Base-by-base conservation (phyloP, 2,888 invertebrate species). In the Bugulina stolonifera region DNA sequence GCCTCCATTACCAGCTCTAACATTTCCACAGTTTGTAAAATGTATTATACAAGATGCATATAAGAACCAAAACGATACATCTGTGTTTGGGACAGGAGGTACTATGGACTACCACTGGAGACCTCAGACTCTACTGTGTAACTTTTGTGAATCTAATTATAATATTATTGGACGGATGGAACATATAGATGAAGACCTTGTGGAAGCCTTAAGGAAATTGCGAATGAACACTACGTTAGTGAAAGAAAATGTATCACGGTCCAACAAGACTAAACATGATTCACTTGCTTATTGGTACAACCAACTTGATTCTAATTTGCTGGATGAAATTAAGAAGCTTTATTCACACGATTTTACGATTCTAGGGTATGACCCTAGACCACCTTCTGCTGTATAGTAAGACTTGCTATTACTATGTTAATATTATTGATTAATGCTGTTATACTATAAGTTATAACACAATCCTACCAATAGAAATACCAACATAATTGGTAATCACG, bases 231-330 rank as follows among this genome's bases (percentile, higher is more conserved):
- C 22, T 3, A 29, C 64, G 10, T n/a, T 27, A 32, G 14, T 64
- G 32, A 25, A 34, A n/a, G 32, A 64, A 27, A 64, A 64, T 32
- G 29, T n/a, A 14, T 64, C 64, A 2, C 2, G 18, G 27, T 2
- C 14, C 1, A 64, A 64, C 27, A 64, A 64, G 14, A 29, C 18
- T 3, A 43, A 43, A 43, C 10, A 43, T 43, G 10, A 10, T 43
- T 10, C 64, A 64, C 32, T 64, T 29, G 25, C 64, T 14, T 64
- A 64, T 32, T 64, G 64, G 64, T 64, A 64, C 32, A 64, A 27
- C 5, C 27, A 64, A 34, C 29, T 64, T 22, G 27, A 27, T n/a
- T 5, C 2, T 3, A 27, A 32, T 10, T 32, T 29, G 64, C 27
- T 64, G 27, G 2, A 2, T 14, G 64, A 14, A 14, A 14, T 64